Conservation (phyloP, 2,797 vertebrate genomes). For the Pitangus sulphuratus region DNA sequence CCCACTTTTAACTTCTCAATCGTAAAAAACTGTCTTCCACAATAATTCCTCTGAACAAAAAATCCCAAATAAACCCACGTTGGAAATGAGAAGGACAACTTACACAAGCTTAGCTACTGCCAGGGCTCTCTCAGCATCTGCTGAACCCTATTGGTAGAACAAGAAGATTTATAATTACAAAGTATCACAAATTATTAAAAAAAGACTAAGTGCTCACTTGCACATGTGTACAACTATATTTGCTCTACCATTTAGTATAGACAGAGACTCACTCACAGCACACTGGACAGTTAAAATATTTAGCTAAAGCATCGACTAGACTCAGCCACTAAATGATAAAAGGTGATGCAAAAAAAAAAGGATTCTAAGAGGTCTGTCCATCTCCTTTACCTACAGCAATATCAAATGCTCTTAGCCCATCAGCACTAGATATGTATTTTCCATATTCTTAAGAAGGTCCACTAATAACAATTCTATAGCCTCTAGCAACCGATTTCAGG, state of each 20-base stretch:
- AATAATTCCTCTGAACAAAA: neutral
- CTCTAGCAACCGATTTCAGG: neutral
- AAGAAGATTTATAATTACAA: constrained; percentile 1
- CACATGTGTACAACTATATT: neutral
- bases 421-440: neutral
- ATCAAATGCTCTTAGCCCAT: neutral
- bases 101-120: constrained; percentile 91
- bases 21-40: neutral
- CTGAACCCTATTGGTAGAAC: constrained; percentile 84
- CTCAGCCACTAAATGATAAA: neutral
- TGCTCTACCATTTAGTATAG: neutral
- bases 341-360: neutral
- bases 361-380: neutral
- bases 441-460: neutral
- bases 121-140: constrained; percentile 90
- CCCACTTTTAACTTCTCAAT: neutral
- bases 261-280: neutral
- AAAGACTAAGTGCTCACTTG: neutral
- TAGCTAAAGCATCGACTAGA: neutral
- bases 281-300: neutral
- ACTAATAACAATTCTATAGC: neutral
- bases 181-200: neutral
- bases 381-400: neutral
- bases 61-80: neutral
- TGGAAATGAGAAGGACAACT: constrained; percentile 61